Base-by-base conservation (phyloP, 2,113 vertebrate genomes). In the Corythornis vintsioides region DNA sequence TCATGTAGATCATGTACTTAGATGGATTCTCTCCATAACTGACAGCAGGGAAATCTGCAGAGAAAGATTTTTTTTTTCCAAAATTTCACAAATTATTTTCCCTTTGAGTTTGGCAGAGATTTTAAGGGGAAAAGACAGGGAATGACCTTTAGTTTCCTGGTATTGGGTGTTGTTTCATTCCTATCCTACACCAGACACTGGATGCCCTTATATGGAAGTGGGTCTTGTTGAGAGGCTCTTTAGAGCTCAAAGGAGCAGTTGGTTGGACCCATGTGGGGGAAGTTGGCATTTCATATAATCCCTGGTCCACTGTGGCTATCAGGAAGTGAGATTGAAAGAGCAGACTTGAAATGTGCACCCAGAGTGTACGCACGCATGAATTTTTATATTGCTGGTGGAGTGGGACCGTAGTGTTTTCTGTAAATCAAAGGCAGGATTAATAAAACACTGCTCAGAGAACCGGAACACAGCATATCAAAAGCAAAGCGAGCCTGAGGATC, bases 281-380 rank as follows among this genome's bases (percentile, higher is more conserved):
- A 48, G 14, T 11, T 67, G 31, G 31, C 20, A 14, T 78, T 74
- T 61, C 12, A 4, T 13, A 0, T 29, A 72, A 61, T 19, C 56
- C 57, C 13, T 0, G 26, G 8, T 40, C 61, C 14, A 0, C 10
- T 45, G 57, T 26, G 74, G 20, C 28, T 52, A 10, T 45, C 21
- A 7, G 70, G 20, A 31, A 9, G 24, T 2, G 28, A 56, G 38
- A 16, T 1, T 57, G 65, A 29, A 65, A 59, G 45, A 50, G 40
- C 14, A 47, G 66, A 11, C 22, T 64, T 6, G 1, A 57, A 61
- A 42, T 19, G 4, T 0, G 6, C 18, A 61, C 11, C 19, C 14
- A 19, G 45, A 59, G n/a, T 1, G 0, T 59, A 35, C 19, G 20
- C 15, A 1, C 3, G 17, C 25, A 10, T 2, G 1, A 15, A 11